Conservation (phyloP, 1,140 invertebrate species). For the Phocides pigmalion region DNA sequence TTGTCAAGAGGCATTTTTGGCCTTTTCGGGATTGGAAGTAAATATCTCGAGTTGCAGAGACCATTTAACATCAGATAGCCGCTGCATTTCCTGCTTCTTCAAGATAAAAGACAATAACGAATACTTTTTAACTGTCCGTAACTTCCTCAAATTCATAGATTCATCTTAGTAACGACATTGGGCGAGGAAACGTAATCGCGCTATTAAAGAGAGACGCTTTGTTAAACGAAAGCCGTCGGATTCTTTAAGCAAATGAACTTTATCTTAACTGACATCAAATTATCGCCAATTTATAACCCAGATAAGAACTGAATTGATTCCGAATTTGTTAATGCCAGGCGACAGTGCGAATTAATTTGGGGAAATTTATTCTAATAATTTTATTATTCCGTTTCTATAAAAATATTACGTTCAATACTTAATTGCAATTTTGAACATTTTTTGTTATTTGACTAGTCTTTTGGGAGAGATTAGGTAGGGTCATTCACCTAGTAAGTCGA, state of each 20-base stretch:
- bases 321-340: constrained; percentile 9
- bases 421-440: too few species aligned
- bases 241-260: constrained; percentile 25
- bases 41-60: too few species aligned
- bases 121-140: neutral
- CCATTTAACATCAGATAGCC: too few species aligned
- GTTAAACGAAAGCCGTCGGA: constrained; percentile 16
- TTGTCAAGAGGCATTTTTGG: too few species aligned
- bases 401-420: too few species aligned
- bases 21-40: too few species aligned
- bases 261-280: constrained; percentile 28
- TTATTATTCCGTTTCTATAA: neutral
- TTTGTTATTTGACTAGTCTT: too few species aligned
- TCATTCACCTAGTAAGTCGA: too few species aligned
- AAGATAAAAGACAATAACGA: neutral
- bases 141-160: neutral
- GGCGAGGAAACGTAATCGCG: constrained; percentile 13
- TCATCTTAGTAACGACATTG: constrained; percentile 13
- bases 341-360: neutral
- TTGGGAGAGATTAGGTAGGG: too few species aligned
- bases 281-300: constrained; percentile 24
- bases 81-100: too few species aligned
- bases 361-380: constrained; percentile 1
- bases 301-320: constrained; percentile 11
- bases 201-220: constrained; percentile 25